Evolutionary conservation across 2,797 vertebrate species (phyloP), one percentile per base, ranked within the genome.

Genomic region (Pelobates cultripes): DNA sequence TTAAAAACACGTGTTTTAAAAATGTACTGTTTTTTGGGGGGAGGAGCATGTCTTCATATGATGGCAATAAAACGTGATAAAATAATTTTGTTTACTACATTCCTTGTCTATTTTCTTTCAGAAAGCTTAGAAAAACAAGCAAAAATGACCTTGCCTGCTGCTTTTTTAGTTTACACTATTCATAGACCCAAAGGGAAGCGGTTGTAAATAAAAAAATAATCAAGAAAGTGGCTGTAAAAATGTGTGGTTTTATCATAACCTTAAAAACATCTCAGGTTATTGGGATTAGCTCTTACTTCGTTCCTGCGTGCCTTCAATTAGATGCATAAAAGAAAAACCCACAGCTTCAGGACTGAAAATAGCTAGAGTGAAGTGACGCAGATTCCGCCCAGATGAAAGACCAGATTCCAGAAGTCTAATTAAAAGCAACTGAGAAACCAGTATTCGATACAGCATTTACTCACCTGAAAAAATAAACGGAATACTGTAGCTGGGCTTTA

Each of bases 381-480:
- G 91, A 89, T 91, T 92, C 90, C 70, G 80, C 88, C 87, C 9
- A 94, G 93, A 96, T 96, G 93, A 96, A 96, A 96, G 95, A 87
- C 88, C 88, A 78, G 92, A 94, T 94, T 96, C 93, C 94, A 95
- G 94, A 93, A 96, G 94, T 93, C 90, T 95, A 95, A 96, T 96
- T 94, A 95, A 95, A 94, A 96, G 94, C 94, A 96, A 96, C 94
- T 95, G 95, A 95, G 92, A 92, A 94, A 92, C 91, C 89, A 93
- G 89, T 92, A 94, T 89, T 94, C 84, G 92, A 96, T 94, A 94
- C 93, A 92, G 92, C 90, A 91, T 92, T 94, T 92, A 90, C 93
- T 95, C 95, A 97, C 96, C 95, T 98, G 96, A 95, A 94, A 93
- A 97, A 97, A 96, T 97, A 97, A 97, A 97, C 93, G 67, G 81